Evolutionary conservation across 2,113 vertebrate genomes (phyloP), one percentile per base, ranked within the genome.

Genomic region (Cyanoliseus patagonus): DNA sequence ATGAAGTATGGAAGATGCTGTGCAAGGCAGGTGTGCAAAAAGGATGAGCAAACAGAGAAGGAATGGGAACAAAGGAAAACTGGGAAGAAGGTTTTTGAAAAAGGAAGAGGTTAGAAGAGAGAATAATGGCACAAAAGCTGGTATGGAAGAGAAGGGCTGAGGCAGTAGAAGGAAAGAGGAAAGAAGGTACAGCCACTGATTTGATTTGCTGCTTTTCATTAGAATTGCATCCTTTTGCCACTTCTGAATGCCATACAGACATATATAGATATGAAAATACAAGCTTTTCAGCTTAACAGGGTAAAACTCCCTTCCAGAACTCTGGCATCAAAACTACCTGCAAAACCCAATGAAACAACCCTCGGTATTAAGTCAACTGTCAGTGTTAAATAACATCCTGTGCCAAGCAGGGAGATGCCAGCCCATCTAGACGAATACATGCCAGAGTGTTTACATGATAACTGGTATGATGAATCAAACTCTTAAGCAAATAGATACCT

Each of bases 401-500:
- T 68, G 63, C 63, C 80, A 53, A 70, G 51, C 69, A 35, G 59
- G 30, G 53, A 90, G 62, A 39, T 85, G 83, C 89, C 62, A 89
- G 92, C 73, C 62, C 88, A 89, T 66, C 69, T 84, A 83, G 74
- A 52, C 31, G 80, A 91, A n/a, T 16, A 22, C 7, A 35, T 69
- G 73, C 80, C 83, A 89, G 80, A 52, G 81, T 63, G 66, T 69
- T 95, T 53, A 88, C 63, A 69, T 67, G 73, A 53, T 89, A 86
- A 89, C 53, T 64, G 30, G n/a, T 51, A 22, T 35, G 49, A 87
- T 59, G 92, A 78, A 83, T 87, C 2, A 2, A 78, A 62, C 70
- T 93, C 83, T 73, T 82, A 33, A 89, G 81, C 94, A 96, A 96
- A 63, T 72, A 93, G 77, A 46, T 62, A 87, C 69, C 77, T 52